These are phyloP conservation scores for Sebastes glaucus DNA, from an alignment of 2,797 vertebrate species.

Conservation along the genomic window DNA sequence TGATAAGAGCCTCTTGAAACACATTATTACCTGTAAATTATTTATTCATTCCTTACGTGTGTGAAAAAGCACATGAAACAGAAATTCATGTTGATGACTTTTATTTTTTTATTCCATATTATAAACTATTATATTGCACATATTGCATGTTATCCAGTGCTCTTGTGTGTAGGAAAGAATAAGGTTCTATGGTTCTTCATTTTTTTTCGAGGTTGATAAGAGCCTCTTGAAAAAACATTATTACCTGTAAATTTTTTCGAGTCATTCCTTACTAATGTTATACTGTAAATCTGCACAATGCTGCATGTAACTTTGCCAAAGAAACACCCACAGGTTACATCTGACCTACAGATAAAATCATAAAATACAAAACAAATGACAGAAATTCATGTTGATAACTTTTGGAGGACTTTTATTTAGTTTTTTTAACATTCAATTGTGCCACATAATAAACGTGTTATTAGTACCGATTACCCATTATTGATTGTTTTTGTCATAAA, in stretches of 20 bases:
- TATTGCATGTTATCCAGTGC: too few species aligned
- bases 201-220: neutral
- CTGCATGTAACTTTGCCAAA: neutral
- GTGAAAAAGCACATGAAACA: too few species aligned
- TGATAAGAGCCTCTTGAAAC: neutral
- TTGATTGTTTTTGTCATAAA: neutral
- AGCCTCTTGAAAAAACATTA: neutral
- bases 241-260: neutral
- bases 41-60: neutral
- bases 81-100: too few species aligned
- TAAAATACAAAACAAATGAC: neutral
- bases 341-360: neutral
- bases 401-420: neutral
- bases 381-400: neutral
- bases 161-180: too few species aligned
- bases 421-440: neutral
- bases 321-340: neutral
- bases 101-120: too few species aligned
- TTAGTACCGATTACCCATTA: neutral
- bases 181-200: too few species aligned
- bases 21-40: neutral
- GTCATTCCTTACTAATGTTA: neutral
- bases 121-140: too few species aligned
- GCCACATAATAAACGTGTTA: neutral
- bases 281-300: neutral